Evolutionary conservation across 64 coral and sea anemone species (phyloP), one percentile per base, ranked within the genome.

Genomic region (Montipora sp.): DNA sequence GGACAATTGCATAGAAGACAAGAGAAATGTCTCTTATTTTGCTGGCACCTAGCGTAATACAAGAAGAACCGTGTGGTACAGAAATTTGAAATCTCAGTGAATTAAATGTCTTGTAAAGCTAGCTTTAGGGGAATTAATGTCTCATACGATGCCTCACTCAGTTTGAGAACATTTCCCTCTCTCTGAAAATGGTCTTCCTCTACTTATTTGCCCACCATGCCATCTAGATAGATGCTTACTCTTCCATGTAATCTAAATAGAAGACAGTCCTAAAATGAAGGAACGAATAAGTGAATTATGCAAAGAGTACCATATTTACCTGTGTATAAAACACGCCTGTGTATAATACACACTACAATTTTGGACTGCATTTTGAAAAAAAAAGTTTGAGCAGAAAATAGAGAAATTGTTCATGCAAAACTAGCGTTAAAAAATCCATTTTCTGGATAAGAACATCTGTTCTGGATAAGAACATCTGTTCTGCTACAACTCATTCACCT

Each of bases 151-250:
- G 59, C 23, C 23, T 83, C 80, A 18, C 49, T 83, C 80, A 87
- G 83, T 87, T 87, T 87, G 65, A 73, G 14, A 87, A 87, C n/a
- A 16, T 45, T 45, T 87, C 16, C 18, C 22, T 57, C 21, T 69
- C 61, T 71, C 60, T 87, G 83, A 69, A 87, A 87, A 87, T 87
- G 57, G 16, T 48, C 83, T 87, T 87, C 83, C 57, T 59, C 81
- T 66, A 36, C 81, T 84, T 2, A 36, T 36, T 84, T 84, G 55
- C 81, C 57, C 66, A 67, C 81, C 65, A 65, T 84, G 45, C 57
- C 81, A 84, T 84, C 18, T 84, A 11, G n/a, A 50, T 84, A 5
- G 66, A 84, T 66, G 59, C 59, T 59, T 66, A 67, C 81, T 84
- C 59, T 84, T 84, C 18, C 1, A 67, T 65, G 59, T 47, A 66